Evolutionary conservation across 2,888 invertebrate species (phyloP).

Genomic region (Adineta ricciae): DNA sequence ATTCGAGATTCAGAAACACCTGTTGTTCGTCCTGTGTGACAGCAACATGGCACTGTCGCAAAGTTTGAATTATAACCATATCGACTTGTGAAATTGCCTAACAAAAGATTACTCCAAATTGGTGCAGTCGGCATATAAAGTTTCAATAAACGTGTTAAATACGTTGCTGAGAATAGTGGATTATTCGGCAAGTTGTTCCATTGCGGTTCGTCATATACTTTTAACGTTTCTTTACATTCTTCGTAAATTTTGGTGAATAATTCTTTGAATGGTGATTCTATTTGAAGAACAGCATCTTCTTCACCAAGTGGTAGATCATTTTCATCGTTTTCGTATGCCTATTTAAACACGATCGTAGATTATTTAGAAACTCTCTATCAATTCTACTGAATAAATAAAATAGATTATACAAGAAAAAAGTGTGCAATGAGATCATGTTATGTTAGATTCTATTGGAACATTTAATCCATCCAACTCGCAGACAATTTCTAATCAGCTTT

Average conservation of each 20-base stretch:
- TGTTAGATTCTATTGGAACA: too few relatives aligned
- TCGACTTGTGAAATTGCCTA: not conserved
- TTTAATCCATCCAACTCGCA: too few relatives aligned
- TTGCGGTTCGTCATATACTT: not conserved
- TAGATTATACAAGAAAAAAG: too few relatives aligned
- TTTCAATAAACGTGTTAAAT: not conserved
- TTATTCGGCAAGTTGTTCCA: not conserved
- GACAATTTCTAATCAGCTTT: too few relatives aligned
- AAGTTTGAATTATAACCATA: not conserved
- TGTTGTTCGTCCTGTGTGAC: not conserved
- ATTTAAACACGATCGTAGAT: not conserved
- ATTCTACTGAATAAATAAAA: too few relatives aligned
- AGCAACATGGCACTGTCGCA: not conserved
- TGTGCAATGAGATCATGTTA: too few relatives aligned
- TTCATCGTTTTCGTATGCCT: not conserved
- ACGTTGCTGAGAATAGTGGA: not conserved
- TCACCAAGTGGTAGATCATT: not conserved
- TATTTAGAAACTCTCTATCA: not conserved
- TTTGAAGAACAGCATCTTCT: not conserved
- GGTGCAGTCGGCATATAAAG: not conserved
- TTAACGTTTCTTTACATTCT: not conserved
- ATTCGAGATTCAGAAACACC: not conserved
- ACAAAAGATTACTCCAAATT: not conserved
- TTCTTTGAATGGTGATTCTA: not conserved
- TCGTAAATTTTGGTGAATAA: not conserved